A percentile compares a stretch with the other conserved stretches of the same genome.
These are phyloP conservation scores for Leucosticte australis DNA, from an alignment of 2,113 vertebrate genomes.

Conservation along the genomic window DNA sequence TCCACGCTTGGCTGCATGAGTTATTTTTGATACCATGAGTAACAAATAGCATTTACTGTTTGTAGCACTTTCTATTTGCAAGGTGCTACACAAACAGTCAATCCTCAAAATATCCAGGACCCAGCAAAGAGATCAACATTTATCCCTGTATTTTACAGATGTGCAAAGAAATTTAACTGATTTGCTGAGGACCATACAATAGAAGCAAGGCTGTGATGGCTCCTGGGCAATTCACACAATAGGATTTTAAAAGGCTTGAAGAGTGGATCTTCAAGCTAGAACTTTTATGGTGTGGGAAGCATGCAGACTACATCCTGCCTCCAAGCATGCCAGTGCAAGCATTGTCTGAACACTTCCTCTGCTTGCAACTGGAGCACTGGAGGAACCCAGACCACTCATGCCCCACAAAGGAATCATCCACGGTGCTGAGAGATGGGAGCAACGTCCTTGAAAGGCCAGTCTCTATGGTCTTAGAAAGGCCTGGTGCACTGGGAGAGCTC, in stretches of 20 bases:
- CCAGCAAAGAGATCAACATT: neutral
- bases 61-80: neutral
- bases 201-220: neutral
- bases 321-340: neutral
- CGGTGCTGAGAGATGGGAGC: neutral
- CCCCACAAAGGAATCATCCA: neutral
- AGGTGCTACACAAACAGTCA: neutral
- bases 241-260: neutral
- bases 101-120: neutral
- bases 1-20: neutral
- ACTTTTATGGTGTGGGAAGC: neutral
- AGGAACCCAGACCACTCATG: neutral
- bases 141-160: neutral
- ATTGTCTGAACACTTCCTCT: neutral
- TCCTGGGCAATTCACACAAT: neutral
- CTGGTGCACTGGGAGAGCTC: neutral
- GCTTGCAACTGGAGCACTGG: neutral
- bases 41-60: slow-evolving; percentile 14
- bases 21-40: neutral
- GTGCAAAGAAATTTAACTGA: neutral
- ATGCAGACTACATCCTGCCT: neutral
- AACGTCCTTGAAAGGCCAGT: neutral
- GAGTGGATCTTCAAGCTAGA: neutral
- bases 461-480: neutral
- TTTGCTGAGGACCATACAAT: neutral